Percentiles rank a stretch among this genome's conserved stretches.
phyloP scores from a whole-genome alignment of 30 jellyfish, hydroid and myxozoan genomes.

The Morbakka virulenta region DNA sequence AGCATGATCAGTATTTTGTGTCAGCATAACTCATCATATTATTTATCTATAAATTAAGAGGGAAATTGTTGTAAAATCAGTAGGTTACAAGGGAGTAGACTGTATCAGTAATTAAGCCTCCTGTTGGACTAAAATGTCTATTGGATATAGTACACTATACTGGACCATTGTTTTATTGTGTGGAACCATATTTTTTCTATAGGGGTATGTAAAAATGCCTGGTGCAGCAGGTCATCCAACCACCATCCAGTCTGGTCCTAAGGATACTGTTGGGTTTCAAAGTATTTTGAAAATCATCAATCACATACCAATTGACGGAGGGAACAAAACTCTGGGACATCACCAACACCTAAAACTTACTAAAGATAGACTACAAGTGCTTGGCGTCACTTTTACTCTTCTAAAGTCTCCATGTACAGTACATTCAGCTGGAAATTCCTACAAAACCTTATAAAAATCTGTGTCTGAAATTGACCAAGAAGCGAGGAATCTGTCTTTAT shows the following conservation, averaged over 20 bases:
- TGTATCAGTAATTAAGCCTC: too few species aligned
- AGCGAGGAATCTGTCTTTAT: not conserved
- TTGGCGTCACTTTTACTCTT: not conserved
- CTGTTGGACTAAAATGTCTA: too few species aligned
- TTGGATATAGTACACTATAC: too few species aligned
- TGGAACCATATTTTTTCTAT: too few species aligned
- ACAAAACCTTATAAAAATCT: not conserved
- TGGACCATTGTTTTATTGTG: too few species aligned
- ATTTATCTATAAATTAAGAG: too few species aligned
- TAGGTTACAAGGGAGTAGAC: too few species aligned
- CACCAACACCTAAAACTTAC: not conserved
- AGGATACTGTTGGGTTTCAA: not conserved
- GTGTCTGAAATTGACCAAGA: not conserved
- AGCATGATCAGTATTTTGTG: too few species aligned
- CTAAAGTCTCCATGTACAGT: not conserved
- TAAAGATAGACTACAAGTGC: not conserved
- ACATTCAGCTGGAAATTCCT: not conserved
- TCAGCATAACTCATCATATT: too few species aligned
- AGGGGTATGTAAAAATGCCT: too few species aligned
- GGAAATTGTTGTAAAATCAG: too few species aligned
- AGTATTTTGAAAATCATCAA: not conserved
- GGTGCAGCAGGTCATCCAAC: not conserved
- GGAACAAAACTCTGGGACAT: not conserved
- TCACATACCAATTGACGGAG: not conserved
- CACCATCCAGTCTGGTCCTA: not conserved